Evolutionary conservation across 2,113 vertebrate genomes (phyloP).

Genomic region (Notechis scutatus): DNA sequence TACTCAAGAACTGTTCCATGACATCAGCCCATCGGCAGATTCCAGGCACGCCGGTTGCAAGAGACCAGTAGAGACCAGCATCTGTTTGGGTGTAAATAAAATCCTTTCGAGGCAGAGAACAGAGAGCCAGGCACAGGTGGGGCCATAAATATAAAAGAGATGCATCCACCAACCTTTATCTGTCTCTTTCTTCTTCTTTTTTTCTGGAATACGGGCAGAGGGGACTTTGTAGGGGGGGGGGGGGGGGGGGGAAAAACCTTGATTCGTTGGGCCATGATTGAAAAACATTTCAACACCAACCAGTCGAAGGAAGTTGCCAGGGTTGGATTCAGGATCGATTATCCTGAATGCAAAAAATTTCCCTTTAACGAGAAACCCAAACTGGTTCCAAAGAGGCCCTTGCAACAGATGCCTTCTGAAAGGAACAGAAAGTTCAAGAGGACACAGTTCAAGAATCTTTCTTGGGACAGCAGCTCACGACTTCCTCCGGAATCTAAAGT

Average conservation of each 20-base stretch:
- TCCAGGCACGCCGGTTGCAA: neutral
- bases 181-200: neutral
- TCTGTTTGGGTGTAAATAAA: neutral
- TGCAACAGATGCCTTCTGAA: neutral
- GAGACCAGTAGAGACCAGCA: neutral
- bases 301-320: neutral
- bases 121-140: neutral
- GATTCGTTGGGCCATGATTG: neutral
- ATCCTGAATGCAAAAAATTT: neutral
- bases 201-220: fast-evolving
- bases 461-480: neutral
- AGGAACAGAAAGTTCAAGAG: neutral
- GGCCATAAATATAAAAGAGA: neutral
- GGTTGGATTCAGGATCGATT: too few species aligned
- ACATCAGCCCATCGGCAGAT: neutral
- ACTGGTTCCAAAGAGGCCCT: neutral
- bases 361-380: neutral
- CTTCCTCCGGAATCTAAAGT: neutral
- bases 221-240: neutral
- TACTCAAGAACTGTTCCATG: neutral
- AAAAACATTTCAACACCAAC: neutral
- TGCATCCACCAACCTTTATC: neutral
- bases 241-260: too few species aligned
- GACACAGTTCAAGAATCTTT: neutral
- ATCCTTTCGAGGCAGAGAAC: neutral